Evolutionary conservation across 2,888 invertebrate species (phyloP).

Genomic region (Mantis religiosa): DNA sequence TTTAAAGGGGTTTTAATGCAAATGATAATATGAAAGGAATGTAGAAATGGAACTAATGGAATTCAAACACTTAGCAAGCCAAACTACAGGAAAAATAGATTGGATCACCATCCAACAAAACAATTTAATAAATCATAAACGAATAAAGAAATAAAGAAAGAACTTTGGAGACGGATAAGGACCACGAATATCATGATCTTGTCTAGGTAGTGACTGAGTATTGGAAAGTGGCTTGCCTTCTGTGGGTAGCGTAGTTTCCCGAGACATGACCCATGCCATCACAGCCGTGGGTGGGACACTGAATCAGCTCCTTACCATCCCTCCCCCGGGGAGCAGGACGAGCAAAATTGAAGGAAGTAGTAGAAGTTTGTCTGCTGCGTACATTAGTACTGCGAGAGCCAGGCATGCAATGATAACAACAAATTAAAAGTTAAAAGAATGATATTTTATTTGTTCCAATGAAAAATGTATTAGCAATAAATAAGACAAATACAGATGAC

Average conservation of each 20-base stretch:
- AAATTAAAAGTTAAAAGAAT: background rate
- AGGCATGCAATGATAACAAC: constrained; percentile 18
- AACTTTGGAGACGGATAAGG: background rate
- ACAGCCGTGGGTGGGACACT: constrained; percentile 75
- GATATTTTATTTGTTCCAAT: background rate
- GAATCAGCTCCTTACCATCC: constrained; percentile 70
- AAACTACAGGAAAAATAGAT: constrained; percentile 2
- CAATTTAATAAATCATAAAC: background rate
- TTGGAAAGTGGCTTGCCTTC: constrained; percentile 62
- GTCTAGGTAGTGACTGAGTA: constrained; percentile 32
- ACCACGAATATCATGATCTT: background rate
- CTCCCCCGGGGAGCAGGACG: constrained; percentile 52
- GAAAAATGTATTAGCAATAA: background rate
- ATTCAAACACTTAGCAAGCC: constrained; percentile 11
- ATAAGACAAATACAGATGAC: background rate
- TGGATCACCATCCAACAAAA: background rate
- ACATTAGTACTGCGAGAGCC: constrained; percentile 21
- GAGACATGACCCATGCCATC: constrained; percentile 85
- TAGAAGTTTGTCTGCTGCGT: constrained; percentile 21
- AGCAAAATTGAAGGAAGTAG: constrained; percentile 19
- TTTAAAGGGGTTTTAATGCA: background rate
- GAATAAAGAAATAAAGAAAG: background rate
- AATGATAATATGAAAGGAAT: background rate
- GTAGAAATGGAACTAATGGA: constrained; percentile 2
- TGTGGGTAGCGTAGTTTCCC: constrained; percentile 84